A percentile compares a stretch with the other conserved stretches of the same genome.
phyloP scores from a whole-genome alignment of 1,140 invertebrate genomes.

The Drosophila grimshawi region DNA sequence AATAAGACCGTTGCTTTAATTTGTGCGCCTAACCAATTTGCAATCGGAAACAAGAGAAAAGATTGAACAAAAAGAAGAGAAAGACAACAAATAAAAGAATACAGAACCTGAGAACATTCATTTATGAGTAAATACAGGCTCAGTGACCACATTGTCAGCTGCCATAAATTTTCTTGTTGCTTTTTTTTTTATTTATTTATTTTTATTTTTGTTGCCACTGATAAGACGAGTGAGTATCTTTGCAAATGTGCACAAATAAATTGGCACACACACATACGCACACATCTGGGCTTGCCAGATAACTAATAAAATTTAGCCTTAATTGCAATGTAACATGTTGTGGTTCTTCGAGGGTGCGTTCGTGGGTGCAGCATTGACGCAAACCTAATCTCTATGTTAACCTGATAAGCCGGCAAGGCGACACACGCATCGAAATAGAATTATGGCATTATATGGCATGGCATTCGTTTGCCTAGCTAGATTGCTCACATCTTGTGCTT shows the following conservation, averaged over 20 bases:
- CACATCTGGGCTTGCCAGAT: slow-evolving; percentile 12
- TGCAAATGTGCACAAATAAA: slow-evolving; percentile 7
- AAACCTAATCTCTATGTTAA: slow-evolving; percentile 28
- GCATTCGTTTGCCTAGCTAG: background rate
- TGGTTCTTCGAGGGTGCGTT: slow-evolving; percentile 2
- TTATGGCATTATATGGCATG: slow-evolving; percentile 28
- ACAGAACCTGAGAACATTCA: background rate
- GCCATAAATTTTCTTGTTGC: slow-evolving; percentile 13
- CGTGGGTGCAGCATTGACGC: slow-evolving; percentile 47
- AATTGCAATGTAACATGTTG: slow-evolving; percentile 10
- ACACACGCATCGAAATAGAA: slow-evolving; percentile 51
- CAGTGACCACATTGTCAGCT: slow-evolving; percentile 1
- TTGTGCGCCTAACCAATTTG: slow-evolving; percentile 29
- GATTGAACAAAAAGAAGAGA: background rate
- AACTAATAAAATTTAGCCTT: slow-evolving; percentile 28
- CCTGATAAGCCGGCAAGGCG: slow-evolving; percentile 30
- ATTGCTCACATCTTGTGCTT: background rate
- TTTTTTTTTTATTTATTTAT: background rate
- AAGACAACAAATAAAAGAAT: background rate
- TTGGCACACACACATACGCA: background rate
- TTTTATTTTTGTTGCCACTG: background rate
- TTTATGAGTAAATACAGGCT: background rate
- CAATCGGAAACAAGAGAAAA: slow-evolving; percentile 23
- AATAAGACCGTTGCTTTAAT: slow-evolving; percentile 45
- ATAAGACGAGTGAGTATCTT: slow-evolving; percentile 1